phyloP scores from a whole-genome alignment of 2,113 vertebrate genomes.

The Candoia aspera region DNA sequence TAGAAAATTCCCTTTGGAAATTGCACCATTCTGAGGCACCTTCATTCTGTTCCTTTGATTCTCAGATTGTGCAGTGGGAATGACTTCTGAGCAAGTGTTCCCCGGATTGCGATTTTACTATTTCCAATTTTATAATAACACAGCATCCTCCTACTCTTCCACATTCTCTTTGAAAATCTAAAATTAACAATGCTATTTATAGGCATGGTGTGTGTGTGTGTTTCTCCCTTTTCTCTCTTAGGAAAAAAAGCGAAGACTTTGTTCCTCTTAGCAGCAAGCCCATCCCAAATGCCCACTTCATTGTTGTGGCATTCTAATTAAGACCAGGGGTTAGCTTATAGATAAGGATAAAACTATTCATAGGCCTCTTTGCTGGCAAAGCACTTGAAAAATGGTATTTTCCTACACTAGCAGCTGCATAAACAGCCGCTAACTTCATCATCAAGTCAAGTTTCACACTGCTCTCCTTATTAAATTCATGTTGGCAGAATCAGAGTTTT shows the following conservation, averaged over 20 bases:
- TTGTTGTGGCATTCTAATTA: constrained; percentile 46
- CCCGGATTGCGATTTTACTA: background rate
- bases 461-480: constrained; percentile 30
- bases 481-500: constrained; percentile 1
- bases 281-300: constrained; percentile 42
- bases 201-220: too few species aligned
- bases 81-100: background rate
- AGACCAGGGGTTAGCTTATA: constrained; percentile 20
- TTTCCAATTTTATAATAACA: background rate
- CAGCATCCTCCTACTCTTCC: background rate
- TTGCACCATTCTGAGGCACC: background rate
- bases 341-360: constrained; percentile 39
- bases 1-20: background rate
- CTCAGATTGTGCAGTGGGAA: background rate
- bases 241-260: constrained; percentile 20
- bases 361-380: background rate
- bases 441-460: constrained; percentile 18
- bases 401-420: constrained; percentile 5
- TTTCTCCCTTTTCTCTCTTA: background rate
- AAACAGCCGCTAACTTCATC: constrained; percentile 30
- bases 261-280: constrained; percentile 44
- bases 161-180: constrained; percentile 16
- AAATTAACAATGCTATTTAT: constrained; percentile 33
- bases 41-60: background rate
- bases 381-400: constrained; percentile 40